Evolutionary conservation across 23 tunicate species (phyloP).

Genomic region (Trididemnum miniatum): DNA sequence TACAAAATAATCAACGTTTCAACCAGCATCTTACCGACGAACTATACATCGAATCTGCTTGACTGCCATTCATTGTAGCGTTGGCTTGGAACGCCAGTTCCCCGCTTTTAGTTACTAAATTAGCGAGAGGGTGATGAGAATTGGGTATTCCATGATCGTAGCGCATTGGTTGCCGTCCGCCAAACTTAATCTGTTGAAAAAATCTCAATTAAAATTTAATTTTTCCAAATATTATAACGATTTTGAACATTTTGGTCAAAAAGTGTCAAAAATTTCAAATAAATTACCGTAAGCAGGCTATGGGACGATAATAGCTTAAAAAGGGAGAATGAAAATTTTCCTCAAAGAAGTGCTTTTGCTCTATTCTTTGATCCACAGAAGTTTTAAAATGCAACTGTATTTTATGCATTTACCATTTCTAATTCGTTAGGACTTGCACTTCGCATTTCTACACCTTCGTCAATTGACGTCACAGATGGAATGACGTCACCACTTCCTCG

Average conservation of each 20-base stretch:
- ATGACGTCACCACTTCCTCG: conserved; percentile 51
- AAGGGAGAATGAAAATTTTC: too few relatives aligned
- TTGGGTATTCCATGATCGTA: conserved; percentile 56
- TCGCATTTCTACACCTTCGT: conserved; percentile 59
- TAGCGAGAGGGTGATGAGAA: neutral
- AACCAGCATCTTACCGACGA: conserved; percentile 7
- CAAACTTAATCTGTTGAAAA: conserved; percentile 35
- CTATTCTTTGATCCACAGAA: too few relatives aligned
- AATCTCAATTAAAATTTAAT: too few relatives aligned
- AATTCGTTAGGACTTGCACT: conserved; percentile 30
- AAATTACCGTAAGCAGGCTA: too few relatives aligned
- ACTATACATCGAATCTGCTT: conserved; percentile 13
- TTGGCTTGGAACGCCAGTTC: neutral
- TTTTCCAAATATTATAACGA: too few relatives aligned
- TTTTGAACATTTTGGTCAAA: too few relatives aligned
- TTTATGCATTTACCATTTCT: conserved; percentile 35
- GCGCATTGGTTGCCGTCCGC: conserved; percentile 36
- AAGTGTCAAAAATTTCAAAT: too few relatives aligned
- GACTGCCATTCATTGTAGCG: neutral
- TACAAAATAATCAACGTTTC: too few relatives aligned
- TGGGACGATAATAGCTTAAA: too few relatives aligned
- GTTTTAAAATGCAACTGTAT: too few relatives aligned
- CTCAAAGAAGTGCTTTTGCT: too few relatives aligned
- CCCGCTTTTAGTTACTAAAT: neutral
- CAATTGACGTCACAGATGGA: conserved; percentile 61